Evolutionary conservation across 1,140 invertebrate genomes (phyloP), one percentile per base, ranked within the genome.

Genomic region (Arctopsyche grandis): DNA sequence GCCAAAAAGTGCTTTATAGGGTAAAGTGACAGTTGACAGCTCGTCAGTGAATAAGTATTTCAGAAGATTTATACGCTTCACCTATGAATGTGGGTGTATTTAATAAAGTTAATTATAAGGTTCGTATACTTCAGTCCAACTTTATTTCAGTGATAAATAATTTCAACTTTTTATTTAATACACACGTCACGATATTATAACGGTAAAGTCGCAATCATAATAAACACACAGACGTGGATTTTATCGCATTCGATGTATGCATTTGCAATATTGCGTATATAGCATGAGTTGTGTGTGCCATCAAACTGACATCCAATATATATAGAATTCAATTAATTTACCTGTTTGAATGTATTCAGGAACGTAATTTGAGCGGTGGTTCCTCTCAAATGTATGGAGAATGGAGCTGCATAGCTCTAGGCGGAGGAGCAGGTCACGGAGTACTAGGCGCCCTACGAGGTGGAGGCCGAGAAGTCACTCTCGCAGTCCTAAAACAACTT

Each of bases 361-460:
- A 89, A 79, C 85, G 84, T 77, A 83, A 82, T 71, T 85, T 88
- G 83, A 85, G 85, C 52, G 75, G 81, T 46, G 85, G 84, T 81
- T 85, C 85, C 60, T 85, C 84, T 84, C 91, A 91, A 87, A 95
- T 96, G 94, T 96, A 95, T 90, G 92, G 92, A 83, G 94, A 96
- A 90, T 96, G 94, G 94, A 93, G 93, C 79, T 95, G 94, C 26
- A 86, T 95, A 82, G 93, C 91, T 79, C 86, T 91, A 81, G 87
- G 92, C 73, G 92, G 94, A 48, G 92, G 84, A 85, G 91, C 85
- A 90, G 92, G 82, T 90, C 91, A 83, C 91, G 97, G 96, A 85
- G 96, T 98, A 0, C 88, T 98, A n/a, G 93, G 95, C 76, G 95
- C 95, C 82, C 96, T 98, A 83, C 93, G 94, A 0, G 90, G 92